A percentile compares a stretch with the other conserved stretches of the same genome.
phyloP scores from a whole-genome alignment of 1,140 invertebrate species.

The Neoseiulus cucumeris region DNA sequence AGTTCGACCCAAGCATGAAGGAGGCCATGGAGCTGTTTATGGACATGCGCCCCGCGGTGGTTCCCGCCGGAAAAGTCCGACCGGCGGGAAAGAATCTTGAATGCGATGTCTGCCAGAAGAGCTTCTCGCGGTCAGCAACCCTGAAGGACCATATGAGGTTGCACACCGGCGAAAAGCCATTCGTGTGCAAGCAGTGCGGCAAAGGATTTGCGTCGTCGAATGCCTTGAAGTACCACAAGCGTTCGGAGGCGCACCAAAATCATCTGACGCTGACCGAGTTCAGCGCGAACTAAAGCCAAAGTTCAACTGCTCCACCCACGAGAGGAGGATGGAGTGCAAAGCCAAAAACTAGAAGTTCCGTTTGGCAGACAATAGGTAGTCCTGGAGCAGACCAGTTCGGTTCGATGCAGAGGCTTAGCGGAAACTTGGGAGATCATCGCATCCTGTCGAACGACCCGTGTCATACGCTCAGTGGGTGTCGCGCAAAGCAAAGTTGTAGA shows the following conservation, averaged over 20 bases:
- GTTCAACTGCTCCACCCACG: too few relatives aligned
- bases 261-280: background rate
- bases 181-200: conserved; percentile 26
- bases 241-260: conserved; percentile 1
- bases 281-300: conserved; percentile 5
- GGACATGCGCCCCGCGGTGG: background rate
- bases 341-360: too few relatives aligned
- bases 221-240: background rate
- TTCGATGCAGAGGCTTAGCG: too few relatives aligned
- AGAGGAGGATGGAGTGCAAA: too few relatives aligned
- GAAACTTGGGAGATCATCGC: too few relatives aligned
- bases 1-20: too few relatives aligned
- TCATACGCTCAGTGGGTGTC: too few relatives aligned
- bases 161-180: conserved; percentile 34
- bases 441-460: too few relatives aligned
- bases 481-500: too few relatives aligned
- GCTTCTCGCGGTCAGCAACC: conserved; percentile 14
- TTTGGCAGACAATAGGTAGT: too few relatives aligned
- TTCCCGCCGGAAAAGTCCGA: background rate
- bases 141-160: conserved; percentile 33
- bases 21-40: background rate
- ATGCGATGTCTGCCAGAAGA: conserved; percentile 15
- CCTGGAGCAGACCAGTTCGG: too few relatives aligned
- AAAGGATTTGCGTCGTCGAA: conserved; percentile 12
- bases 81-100: background rate